A percentile compares a stretch with the other conserved stretches of the same genome.
Evolutionary conservation across 2,113 vertebrate species (phyloP).

Genomic region (Narcine bancroftii): DNA sequence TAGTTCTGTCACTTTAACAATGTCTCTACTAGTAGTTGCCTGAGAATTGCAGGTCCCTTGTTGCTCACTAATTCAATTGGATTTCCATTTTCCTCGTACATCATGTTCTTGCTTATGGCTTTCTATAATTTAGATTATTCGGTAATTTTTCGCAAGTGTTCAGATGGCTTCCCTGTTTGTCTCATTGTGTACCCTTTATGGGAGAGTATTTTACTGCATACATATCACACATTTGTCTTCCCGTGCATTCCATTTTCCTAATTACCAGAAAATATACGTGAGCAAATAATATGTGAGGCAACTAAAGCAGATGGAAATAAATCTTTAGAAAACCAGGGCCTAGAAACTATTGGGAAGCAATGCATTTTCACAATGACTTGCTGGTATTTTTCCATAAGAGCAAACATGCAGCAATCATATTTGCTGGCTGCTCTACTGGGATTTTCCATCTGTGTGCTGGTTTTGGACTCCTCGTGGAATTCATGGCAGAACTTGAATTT

Average conservation of each 20-base stretch:
- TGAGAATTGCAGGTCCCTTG: background rate
- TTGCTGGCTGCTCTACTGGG: too few relatives aligned
- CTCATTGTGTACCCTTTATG: background rate
- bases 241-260: background rate
- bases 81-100: background rate
- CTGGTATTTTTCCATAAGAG: too few relatives aligned
- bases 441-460: too few relatives aligned
- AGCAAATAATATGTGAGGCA: background rate
- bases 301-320: background rate
- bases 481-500: too few relatives aligned
- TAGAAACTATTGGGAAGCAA: background rate
- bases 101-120: background rate
- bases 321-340: background rate
- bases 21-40: background rate
- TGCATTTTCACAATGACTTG: too few relatives aligned
- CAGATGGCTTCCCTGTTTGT: too few relatives aligned
- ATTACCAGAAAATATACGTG: background rate
- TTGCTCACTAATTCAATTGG: background rate
- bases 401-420: too few relatives aligned
- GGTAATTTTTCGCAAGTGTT: background rate
- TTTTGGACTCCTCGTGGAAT: too few relatives aligned
- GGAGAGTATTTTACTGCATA: background rate
- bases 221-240: background rate
- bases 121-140: background rate
- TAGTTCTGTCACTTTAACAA: background rate